phyloP scores from a whole-genome alignment of 1,140 invertebrate species.

The Laupala kohalensis region DNA sequence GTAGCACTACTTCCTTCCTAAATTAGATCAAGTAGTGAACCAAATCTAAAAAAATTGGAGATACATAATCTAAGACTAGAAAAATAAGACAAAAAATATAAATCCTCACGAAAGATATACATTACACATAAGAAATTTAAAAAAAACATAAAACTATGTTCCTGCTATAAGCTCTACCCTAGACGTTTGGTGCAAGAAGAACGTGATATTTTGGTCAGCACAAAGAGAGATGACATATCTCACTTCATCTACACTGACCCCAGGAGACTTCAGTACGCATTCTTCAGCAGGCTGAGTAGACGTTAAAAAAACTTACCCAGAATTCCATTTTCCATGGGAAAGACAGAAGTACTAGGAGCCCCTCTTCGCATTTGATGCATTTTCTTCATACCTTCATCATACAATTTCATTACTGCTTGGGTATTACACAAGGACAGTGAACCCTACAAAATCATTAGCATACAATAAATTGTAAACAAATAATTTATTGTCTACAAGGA shows the following conservation, averaged over 20 bases:
- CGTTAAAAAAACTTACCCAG: conserved; percentile 2
- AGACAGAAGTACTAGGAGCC: conserved; percentile 23
- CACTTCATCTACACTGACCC: too few relatives aligned
- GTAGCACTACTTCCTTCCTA: too few relatives aligned
- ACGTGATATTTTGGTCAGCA: neutral
- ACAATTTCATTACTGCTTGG: conserved; percentile 38
- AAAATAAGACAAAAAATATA: too few relatives aligned
- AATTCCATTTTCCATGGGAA: conserved; percentile 10
- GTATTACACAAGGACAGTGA: conserved; percentile 45
- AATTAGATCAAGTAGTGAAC: too few relatives aligned
- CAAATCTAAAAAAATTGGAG: too few relatives aligned
- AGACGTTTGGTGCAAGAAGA: neutral
- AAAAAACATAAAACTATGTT: neutral
- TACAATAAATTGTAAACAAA: neutral
- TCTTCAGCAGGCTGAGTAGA: too few relatives aligned
- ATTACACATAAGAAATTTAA: neutral
- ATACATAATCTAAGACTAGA: too few relatives aligned
- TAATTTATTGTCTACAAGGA: neutral
- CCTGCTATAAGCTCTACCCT: neutral
- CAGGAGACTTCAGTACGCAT: too few relatives aligned
- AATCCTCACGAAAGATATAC: too few relatives aligned
- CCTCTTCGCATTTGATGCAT: conserved; percentile 32
- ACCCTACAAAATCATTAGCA: conserved; percentile 18
- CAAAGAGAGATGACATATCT: conserved; percentile 1
- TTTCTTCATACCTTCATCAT: conserved; percentile 37